These are phyloP conservation scores for Drosophila acutilabella DNA, from an alignment of 2,888 invertebrate genomes.

Conservation along the genomic window DNA sequence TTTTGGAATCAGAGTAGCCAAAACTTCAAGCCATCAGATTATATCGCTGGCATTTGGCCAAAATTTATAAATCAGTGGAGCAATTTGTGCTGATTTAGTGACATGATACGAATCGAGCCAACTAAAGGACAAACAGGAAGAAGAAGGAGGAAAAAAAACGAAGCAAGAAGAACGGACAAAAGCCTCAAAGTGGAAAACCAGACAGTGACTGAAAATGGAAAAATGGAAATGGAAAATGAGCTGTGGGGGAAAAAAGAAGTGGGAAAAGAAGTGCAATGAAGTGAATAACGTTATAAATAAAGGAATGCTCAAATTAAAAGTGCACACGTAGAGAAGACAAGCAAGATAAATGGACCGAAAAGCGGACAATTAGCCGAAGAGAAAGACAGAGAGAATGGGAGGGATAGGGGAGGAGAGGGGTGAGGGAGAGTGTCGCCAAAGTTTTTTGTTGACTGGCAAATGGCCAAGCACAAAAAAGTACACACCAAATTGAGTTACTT, in stretches of 20 bases:
- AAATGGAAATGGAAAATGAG: conserved; percentile 1
- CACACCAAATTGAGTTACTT: conserved; percentile 53
- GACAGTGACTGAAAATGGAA: conserved; percentile 14
- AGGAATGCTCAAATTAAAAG: conserved; percentile 70
- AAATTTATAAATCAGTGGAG: conserved; percentile 77
- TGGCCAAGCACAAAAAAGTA: conserved; percentile 39
- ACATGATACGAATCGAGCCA: conserved; percentile 68
- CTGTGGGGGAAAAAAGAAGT: conserved; percentile 4
- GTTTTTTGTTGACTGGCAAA: conserved; percentile 40
- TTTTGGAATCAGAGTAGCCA: conserved; percentile 30
- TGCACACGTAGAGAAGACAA: conserved; percentile 38
- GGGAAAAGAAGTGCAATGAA: conserved; percentile 56
- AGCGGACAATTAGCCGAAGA: conserved; percentile 48
- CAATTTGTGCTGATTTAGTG: conserved; percentile 80
- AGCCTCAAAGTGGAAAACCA: conserved; percentile 33
- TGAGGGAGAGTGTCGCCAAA: conserved; percentile 36
- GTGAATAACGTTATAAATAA: conserved; percentile 72
- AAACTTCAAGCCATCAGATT: conserved; percentile 70
- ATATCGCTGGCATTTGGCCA: conserved; percentile 74
- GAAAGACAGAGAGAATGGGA: conserved; percentile 16
- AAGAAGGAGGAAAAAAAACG: too few relatives aligned
- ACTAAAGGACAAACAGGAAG: conserved; percentile 38
- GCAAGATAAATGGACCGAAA: conserved; percentile 51
- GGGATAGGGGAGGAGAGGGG: conserved; percentile 7
- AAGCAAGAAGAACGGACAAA: conserved; percentile 41